Percentiles rank a stretch among this genome's conserved stretches.
Evolutionary conservation across 30 jellyfish, hydroid and myxozoan genomes (phyloP).

Genomic region (Pelagia noctiluca): DNA sequence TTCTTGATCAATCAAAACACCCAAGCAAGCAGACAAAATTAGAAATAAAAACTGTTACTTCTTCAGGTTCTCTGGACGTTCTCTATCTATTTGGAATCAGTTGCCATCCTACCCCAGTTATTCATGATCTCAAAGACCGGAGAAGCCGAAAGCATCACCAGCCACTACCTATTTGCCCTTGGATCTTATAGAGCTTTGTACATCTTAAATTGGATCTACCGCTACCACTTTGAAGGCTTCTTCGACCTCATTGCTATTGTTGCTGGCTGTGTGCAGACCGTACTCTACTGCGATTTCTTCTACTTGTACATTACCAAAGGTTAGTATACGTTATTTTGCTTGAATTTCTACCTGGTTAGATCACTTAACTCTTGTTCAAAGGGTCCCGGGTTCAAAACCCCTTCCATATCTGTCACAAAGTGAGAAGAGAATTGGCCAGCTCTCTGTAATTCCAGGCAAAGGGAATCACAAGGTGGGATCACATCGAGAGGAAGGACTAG

Average conservation of each 20-base stretch:
- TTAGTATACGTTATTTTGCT: constrained; percentile 8
- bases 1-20: too few species aligned
- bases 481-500: neutral
- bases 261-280: constrained; percentile 99
- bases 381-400: too few species aligned
- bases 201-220: constrained; percentile 95
- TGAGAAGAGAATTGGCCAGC: neutral
- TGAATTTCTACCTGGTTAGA: neutral
- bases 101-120: constrained; percentile 96
- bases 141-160: constrained; percentile 98
- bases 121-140: constrained; percentile 98
- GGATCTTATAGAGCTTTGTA: constrained; percentile 97
- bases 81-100: constrained; percentile 98
- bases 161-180: constrained; percentile 97
- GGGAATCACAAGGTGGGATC: neutral
- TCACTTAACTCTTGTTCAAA: too few species aligned
- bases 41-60: neutral
- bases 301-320: constrained; percentile 98
- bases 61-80: constrained; percentile 95
- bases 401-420: too few species aligned
- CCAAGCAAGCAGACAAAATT: too few species aligned
- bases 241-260: constrained; percentile 98
- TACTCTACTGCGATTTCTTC: constrained; percentile 95
- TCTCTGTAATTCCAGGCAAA: neutral
- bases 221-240: constrained; percentile 91